Conservation (phyloP, 1,140 invertebrate genomes). For the Drosophila virilis region DNA sequence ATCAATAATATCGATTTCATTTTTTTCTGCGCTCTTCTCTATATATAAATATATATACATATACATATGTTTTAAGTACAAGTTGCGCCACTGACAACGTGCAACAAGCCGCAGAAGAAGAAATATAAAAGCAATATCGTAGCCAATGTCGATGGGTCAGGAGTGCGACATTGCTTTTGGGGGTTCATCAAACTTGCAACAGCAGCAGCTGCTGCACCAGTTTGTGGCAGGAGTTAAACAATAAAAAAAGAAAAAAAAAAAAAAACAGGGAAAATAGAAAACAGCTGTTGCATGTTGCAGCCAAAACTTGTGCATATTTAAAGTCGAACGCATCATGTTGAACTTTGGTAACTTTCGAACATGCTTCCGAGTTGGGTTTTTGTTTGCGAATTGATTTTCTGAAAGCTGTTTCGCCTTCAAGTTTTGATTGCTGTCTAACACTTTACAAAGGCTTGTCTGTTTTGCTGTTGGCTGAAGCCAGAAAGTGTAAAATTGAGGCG, state of each 20-base stretch:
- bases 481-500: too few species aligned
- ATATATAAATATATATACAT: neutral
- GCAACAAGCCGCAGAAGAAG: conserved; percentile 19
- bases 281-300: conserved; percentile 36
- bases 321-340: neutral
- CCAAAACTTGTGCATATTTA: conserved; percentile 8
- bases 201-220: conserved; percentile 8
- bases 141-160: conserved; percentile 50
- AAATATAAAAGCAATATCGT: conserved; percentile 3
- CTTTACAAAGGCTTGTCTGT: neutral
- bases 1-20: conserved; percentile 74
- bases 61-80: conserved; percentile 17
- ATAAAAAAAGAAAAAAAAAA: too few species aligned
- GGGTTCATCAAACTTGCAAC: conserved; percentile 35
- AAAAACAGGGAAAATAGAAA: neutral
- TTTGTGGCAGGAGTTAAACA: conserved; percentile 1
- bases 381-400: conserved; percentile 1
- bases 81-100: conserved; percentile 5
- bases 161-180: conserved; percentile 33
- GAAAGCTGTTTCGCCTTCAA: neutral
- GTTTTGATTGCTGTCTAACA: conserved; percentile 1
- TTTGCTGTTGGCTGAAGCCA: too few species aligned
- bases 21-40: conserved; percentile 2
- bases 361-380: neutral
- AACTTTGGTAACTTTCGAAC: conserved; percentile 1